Percentiles rank a stretch among this genome's conserved stretches.
These are phyloP conservation scores for Cephalophus harveyi DNA, from an alignment of 2,113 vertebrate species.

Conservation along the genomic window DNA sequence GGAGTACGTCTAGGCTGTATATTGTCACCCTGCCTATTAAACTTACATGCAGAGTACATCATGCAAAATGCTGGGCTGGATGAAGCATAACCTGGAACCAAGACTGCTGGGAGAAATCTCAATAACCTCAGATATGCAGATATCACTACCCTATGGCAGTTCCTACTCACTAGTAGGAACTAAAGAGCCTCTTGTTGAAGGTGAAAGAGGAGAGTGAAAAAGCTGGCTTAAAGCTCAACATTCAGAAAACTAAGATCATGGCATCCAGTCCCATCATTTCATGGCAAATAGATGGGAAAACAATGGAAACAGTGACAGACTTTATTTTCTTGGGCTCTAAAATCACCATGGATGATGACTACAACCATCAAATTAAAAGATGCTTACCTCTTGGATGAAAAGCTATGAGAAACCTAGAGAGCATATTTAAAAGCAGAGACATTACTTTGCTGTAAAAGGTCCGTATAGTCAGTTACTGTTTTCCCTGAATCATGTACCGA, in stretches of 20 bases:
- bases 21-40: neutral
- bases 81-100: neutral
- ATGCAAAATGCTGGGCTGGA: neutral
- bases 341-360: neutral
- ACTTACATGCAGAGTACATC: neutral
- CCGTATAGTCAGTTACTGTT: neutral
- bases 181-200: neutral
- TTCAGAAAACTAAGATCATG: neutral
- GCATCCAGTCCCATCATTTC: neutral
- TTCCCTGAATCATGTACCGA: neutral
- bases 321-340: neutral
- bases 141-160: neutral
- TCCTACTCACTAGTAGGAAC: too few relatives aligned
- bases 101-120: neutral
- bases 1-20: neutral
- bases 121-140: neutral
- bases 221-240: neutral
- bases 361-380: neutral
- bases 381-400: neutral
- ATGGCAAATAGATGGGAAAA: neutral
- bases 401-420: neutral
- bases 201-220: neutral
- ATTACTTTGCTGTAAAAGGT: neutral
- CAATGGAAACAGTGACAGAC: neutral
- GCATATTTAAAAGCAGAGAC: neutral